Conservation (phyloP, 2,888 invertebrate species). For the Melipona beecheii region DNA sequence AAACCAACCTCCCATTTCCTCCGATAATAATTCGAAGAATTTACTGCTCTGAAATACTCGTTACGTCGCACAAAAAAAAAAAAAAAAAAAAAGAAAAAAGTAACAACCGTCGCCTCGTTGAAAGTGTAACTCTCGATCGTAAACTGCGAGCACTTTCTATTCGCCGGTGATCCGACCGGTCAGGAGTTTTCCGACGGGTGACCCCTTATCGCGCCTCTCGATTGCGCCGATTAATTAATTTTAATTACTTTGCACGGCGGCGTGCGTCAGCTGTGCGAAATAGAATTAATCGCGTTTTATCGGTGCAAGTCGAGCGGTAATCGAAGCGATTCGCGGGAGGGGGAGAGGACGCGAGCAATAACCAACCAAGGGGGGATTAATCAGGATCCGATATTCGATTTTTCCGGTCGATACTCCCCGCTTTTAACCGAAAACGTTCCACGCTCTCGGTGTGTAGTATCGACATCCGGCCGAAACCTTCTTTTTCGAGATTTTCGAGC, state of each 20-base stretch:
- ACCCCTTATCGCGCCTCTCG: conserved; percentile 33
- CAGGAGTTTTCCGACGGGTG: background rate
- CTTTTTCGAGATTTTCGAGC: background rate
- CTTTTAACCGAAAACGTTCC: background rate
- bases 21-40: conserved; percentile 1
- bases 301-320: conserved; percentile 22
- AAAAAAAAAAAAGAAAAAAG: background rate
- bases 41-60: background rate
- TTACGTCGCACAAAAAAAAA: background rate
- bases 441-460: background rate
- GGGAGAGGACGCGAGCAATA: conserved; percentile 12
- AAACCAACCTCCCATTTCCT: background rate
- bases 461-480: background rate
- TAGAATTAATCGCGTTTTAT: conserved; percentile 43
- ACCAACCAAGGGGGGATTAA: conserved; percentile 13
- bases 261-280: conserved; percentile 25
- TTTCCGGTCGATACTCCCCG: background rate
- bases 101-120: background rate
- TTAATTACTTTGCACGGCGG: conserved; percentile 32
- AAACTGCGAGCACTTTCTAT: no score
- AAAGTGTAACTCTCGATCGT: no score
- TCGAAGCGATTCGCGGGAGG: conserved; percentile 17
- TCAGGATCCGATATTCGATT: conserved; percentile 19
- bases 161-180: background rate
- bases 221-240: conserved; percentile 51